Conservation (phyloP, 1,140 invertebrate species). For the Mizuhopecten yessoensis region DNA sequence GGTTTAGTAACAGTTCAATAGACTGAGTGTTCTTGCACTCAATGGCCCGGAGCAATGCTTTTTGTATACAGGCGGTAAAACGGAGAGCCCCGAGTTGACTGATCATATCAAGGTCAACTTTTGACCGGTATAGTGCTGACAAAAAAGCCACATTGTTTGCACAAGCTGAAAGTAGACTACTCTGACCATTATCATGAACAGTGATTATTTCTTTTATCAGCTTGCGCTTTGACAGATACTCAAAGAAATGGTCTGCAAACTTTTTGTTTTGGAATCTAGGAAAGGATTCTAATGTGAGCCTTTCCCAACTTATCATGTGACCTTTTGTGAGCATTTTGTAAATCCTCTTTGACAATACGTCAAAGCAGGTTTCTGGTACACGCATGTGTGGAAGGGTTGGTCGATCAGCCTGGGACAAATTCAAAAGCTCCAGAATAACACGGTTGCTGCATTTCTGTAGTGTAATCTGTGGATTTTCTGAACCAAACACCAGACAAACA, state of each 20-base stretch:
- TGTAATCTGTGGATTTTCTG: background rate
- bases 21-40: background rate
- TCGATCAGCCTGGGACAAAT: background rate
- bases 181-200: background rate
- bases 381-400: background rate
- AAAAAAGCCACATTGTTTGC: slow-evolving; percentile 23
- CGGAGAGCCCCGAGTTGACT: background rate
- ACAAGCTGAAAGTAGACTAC: background rate
- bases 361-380: background rate
- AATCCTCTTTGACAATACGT: background rate
- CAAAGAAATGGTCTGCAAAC: background rate
- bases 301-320: background rate
- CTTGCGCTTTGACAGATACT: background rate
- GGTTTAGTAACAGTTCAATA: background rate
- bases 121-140: background rate
- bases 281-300: background rate
- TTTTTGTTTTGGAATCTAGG: background rate
- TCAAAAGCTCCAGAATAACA: slow-evolving; percentile 23
- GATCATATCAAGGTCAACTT: background rate
- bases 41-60: background rate
- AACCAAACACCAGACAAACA: slow-evolving; percentile 23
- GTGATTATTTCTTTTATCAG: background rate
- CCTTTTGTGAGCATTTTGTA: background rate
- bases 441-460: slow-evolving; percentile 3
- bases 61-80: background rate